Evolutionary conservation across 2,888 invertebrate species (phyloP), one percentile per base, ranked within the genome.

Genomic region (Orgyia antiqua): DNA sequence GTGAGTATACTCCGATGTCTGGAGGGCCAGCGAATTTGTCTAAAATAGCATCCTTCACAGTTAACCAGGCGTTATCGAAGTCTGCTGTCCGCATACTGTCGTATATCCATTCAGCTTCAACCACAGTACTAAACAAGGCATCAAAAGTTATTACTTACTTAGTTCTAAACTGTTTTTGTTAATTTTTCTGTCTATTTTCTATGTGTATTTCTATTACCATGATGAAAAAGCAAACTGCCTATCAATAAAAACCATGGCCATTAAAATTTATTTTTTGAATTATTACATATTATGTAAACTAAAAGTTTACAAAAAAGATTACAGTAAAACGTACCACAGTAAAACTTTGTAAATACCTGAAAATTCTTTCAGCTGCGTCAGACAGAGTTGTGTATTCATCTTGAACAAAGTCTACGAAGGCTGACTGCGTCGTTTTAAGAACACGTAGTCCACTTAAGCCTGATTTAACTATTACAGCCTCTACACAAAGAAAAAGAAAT

Each of bases 361-460:
- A 92, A 52, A 94, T 90, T 43, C 94, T 88, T 65, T 94, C 94
- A 24, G 91, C 88, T 21, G 90, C 89, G 69, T 94, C 94, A 0
- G 92, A 89, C 10, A 94, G 75, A 0, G 93, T 92, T 13, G 93
- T 89, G 68, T 91, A 94, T 53, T 93, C 94, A 58, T 94, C 94
- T 61, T 91, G 89, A 11, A 93, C 90, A 58, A 94, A 94, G 68
- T 94, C 92, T 2, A 89, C 91, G 61, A 94, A 94, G 0, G 93
- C 89, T 0, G 94, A 94, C 62, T 94, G 92, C 0, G 94, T 94
- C 0, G 94, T 94, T 71, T 94, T 94, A 40, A 94, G 70, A 0
- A 94, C 90, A 21, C 93, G 87, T 11, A 94, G 78, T 11, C 89
- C 90, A 49, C 89, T 90, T 30, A 94, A 71, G 5, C 94, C 93